Percentiles rank a stretch among this genome's conserved stretches.
These are phyloP conservation scores for Drosophila hamatofila DNA, from an alignment of 2,888 invertebrate genomes.

Conservation along the genomic window DNA sequence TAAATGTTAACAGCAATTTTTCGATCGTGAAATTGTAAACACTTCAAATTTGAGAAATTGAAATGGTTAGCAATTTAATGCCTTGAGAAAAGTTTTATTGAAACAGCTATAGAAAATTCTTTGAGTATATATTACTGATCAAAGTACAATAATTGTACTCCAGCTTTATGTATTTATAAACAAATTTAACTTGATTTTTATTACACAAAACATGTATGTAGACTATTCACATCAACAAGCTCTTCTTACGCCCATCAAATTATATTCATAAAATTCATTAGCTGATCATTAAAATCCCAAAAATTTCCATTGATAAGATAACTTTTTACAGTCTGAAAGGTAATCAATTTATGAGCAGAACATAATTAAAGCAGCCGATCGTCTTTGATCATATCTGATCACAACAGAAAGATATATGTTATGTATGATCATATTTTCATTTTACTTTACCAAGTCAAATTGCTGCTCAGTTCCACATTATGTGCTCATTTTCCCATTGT, in stretches of 20 bases:
- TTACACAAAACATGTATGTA: neutral
- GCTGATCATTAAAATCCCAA: neutral
- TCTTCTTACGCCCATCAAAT: neutral
- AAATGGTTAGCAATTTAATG: neutral
- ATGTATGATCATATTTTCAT: conserved; percentile 6
- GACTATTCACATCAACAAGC: neutral
- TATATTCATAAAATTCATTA: neutral
- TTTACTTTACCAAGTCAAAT: neutral
- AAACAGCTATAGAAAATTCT: neutral
- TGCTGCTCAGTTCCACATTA: neutral
- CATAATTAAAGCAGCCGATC: conserved; percentile 1
- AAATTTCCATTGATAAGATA: conserved; percentile 15
- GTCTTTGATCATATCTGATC: conserved; percentile 1
- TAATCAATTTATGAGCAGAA: neutral
- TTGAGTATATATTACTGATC: neutral
- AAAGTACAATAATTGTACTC: neutral
- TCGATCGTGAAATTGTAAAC: conserved; percentile 3
- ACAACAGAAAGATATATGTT: neutral
- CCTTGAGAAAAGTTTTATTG: neutral
- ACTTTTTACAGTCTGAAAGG: neutral
- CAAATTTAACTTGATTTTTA: neutral
- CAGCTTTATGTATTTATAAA: neutral
- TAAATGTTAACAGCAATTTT: conserved; percentile 2
- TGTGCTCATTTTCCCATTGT: conserved; percentile 27
- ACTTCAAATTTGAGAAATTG: neutral